Evolutionary conservation across 53 echinoderm and acorn worm genomes (phyloP), one percentile per base, ranked within the genome.

Genomic region (Luidia sarsii): DNA sequence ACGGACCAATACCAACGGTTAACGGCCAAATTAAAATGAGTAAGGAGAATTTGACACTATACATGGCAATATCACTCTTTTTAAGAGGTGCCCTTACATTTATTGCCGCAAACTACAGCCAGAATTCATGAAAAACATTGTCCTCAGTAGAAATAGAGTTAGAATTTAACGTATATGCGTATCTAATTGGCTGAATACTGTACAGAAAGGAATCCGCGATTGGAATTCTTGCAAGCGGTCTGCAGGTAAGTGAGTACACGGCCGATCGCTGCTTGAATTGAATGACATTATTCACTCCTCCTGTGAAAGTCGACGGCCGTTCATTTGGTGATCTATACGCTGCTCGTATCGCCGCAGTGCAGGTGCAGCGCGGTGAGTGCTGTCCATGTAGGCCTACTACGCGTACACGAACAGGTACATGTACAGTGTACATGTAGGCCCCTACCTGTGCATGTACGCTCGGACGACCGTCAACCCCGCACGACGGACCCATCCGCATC

Each of bases 1-100:
- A 72, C 24, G 25, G 57, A 55, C 72, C 72, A 72, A 72, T 72
- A 15, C 39, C 4, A 72, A 72, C 72, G 36, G 56, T 72, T 72
- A 72, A 72, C 72, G 36, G 39, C 72, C 56, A 54, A 36, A 36
- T 56, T 28, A 21, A 50, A 15, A 22, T 16, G 22, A 33, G 72
- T 56, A 72, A 28, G 39, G 57, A 72, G 72, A 72, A 54, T 72
- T 55, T 1, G 19, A n/a, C n/a, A n/a, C n/a, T n/a, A n/a, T n/a
- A n/a, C n/a, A n/a, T n/a, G n/a, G n/a, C n/a, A n/a, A n/a, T n/a
- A n/a, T n/a, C n/a, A n/a, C n/a, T n/a, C n/a, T n/a, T n/a, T n/a
- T n/a, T n/a, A n/a, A n/a, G n/a, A n/a, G n/a, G n/a, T n/a, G n/a
- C n/a, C n/a, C n/a, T n/a, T n/a, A n/a, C n/a, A n/a, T n/a, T n/a